phyloP scores from a whole-genome alignment of 92 coral and sea anemone species.

The Anthopleura xanthogrammica region DNA sequence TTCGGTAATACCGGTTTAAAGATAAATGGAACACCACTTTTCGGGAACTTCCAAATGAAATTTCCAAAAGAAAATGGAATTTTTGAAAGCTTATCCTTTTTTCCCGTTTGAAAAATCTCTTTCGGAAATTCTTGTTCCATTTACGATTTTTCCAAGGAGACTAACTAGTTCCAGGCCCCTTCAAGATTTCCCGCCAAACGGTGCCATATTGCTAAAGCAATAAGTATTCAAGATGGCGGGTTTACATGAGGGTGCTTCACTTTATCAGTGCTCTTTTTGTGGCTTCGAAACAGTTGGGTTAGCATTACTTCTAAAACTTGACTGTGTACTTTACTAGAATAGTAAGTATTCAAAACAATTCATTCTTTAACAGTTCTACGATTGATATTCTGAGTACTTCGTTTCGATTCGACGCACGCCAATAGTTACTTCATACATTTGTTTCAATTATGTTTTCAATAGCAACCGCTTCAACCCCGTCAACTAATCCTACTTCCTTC shows the following conservation, averaged over 20 bases:
- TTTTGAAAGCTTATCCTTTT: slow-evolving; percentile 29
- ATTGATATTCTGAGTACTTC: neutral
- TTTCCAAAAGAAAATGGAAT: slow-evolving; percentile 10
- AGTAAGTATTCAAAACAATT: too few relatives aligned
- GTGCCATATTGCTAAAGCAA: too few relatives aligned
- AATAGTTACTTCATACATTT: neutral
- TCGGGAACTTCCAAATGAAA: slow-evolving; percentile 17
- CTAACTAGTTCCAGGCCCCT: slow-evolving; percentile 2
- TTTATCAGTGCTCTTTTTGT: too few relatives aligned
- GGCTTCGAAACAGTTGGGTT: too few relatives aligned
- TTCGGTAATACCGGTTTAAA: slow-evolving; percentile 4
- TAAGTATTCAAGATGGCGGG: too few relatives aligned
- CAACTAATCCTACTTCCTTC: slow-evolving; percentile 4
- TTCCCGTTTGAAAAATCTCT: neutral
- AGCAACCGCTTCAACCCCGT: slow-evolving; percentile 9
- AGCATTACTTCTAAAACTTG: too few relatives aligned
- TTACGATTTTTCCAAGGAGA: neutral
- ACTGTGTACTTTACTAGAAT: too few relatives aligned
- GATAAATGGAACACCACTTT: slow-evolving; percentile 21
- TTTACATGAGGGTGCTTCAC: too few relatives aligned
- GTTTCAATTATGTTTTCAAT: slow-evolving; percentile 4
- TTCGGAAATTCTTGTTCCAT: too few relatives aligned
- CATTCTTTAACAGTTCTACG: too few relatives aligned
- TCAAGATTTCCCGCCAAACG: slow-evolving; percentile 3
- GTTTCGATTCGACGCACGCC: neutral